A percentile compares a stretch with the other conserved stretches of the same genome.
Conservation (phyloP, 2,888 invertebrate species). For the Hymenopus coronatus region DNA sequence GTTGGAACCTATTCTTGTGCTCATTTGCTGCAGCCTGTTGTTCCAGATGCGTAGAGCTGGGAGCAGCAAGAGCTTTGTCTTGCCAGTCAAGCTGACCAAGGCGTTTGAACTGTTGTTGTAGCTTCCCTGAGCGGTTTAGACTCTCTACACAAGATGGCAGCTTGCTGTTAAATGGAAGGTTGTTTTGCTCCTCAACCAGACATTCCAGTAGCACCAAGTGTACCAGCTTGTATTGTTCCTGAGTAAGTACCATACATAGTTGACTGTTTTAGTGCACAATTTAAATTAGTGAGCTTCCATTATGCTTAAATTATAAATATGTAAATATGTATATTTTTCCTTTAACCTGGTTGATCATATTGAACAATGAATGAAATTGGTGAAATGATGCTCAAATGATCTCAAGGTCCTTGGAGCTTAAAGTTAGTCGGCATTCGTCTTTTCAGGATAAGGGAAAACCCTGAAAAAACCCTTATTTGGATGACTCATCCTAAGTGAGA, state of each 20-base stretch:
- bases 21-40: not conserved
- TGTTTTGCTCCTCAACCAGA: slow-evolving; percentile 44
- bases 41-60: slow-evolving; percentile 15
- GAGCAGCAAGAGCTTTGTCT: slow-evolving; percentile 44
- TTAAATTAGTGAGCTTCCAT: too few relatives aligned
- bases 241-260: not conserved
- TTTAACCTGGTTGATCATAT: too few relatives aligned
- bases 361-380: too few relatives aligned
- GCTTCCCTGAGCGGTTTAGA: slow-evolving; percentile 39
- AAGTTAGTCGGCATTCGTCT: too few relatives aligned
- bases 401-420: too few relatives aligned
- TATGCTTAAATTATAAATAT: too few relatives aligned
- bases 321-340: too few relatives aligned
- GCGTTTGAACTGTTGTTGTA: slow-evolving; percentile 43
- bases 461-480: too few relatives aligned
- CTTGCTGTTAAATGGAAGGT: slow-evolving; percentile 43
- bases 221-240: slow-evolving; percentile 50
- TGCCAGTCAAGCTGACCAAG: slow-evolving; percentile 47
- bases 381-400: too few relatives aligned
- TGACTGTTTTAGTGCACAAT: too few relatives aligned
- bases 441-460: too few relatives aligned
- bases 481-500: too few relatives aligned
- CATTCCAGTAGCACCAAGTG: slow-evolving; percentile 49
- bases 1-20: slow-evolving; percentile 46
- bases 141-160: slow-evolving; percentile 40